A percentile compares a stretch with the other conserved stretches of the same genome.
These are phyloP conservation scores for Redunca redunca DNA, from an alignment of 2,113 vertebrate species.

Conservation along the genomic window DNA sequence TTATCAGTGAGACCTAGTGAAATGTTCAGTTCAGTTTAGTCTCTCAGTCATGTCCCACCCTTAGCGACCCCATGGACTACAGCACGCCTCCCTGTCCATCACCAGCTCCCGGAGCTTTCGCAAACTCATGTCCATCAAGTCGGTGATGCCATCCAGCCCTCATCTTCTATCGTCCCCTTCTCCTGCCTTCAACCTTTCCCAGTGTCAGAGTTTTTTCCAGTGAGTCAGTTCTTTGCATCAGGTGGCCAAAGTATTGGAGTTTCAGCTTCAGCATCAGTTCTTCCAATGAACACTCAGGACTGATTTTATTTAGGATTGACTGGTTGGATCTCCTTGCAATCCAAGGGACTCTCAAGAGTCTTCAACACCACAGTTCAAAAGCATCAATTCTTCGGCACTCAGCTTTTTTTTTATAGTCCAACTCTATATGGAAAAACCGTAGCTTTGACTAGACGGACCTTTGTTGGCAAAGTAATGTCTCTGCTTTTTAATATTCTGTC, in stretches of 20 bases:
- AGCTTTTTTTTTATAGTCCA: neutral
- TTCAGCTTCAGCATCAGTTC: neutral
- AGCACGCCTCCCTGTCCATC: fast-evolving
- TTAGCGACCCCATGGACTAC: neutral
- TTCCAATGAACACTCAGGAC: neutral
- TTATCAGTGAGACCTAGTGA: neutral
- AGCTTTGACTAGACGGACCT: neutral
- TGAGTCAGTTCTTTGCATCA: neutral
- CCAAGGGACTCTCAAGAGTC: neutral
- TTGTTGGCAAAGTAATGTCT: neutral
- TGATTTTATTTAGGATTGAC: neutral
- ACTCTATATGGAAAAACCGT: neutral
- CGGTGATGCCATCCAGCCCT: neutral
- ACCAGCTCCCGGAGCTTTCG: neutral
- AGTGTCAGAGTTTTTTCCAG: neutral
- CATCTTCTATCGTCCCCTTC: neutral
- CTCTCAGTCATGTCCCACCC: neutral
- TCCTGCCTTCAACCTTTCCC: neutral
- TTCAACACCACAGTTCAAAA: neutral
- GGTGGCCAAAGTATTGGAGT: neutral
- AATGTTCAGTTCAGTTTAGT: neutral
- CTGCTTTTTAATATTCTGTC: neutral
- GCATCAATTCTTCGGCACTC: neutral
- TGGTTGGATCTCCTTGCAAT: neutral
- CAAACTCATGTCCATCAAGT: neutral